These are phyloP conservation scores for Melieria crassipennis DNA, from an alignment of 2,888 invertebrate genomes.

Conservation along the genomic window DNA sequence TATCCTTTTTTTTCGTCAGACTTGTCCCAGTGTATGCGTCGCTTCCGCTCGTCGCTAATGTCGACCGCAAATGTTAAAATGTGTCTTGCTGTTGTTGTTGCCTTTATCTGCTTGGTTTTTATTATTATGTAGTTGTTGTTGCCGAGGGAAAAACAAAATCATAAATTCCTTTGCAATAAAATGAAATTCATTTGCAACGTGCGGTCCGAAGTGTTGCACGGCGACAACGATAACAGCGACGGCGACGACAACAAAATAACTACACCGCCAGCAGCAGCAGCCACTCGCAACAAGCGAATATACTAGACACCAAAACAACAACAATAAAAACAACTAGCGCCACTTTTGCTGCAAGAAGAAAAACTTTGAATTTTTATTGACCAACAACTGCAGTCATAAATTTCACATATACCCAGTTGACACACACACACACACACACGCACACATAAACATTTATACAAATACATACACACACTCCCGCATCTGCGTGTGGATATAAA, in stretches of 20 bases:
- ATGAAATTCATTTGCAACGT: constrained; percentile 18
- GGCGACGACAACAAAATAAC: neutral
- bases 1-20: too few species aligned
- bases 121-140: constrained; percentile 35
- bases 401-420: neutral
- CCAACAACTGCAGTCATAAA: constrained; percentile 27
- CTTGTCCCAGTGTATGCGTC: too few species aligned
- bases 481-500: neutral
- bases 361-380: constrained; percentile 39
- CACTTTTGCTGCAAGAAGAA: constrained; percentile 12
- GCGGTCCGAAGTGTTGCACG: neutral
- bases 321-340: constrained; percentile 30
- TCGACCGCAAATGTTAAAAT: neutral
- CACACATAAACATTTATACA: neutral
- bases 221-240: constrained; percentile 3
- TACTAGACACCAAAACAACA: constrained; percentile 5
- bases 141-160: constrained; percentile 26
- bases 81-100: neutral
- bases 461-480: neutral
- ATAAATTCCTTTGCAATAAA: constrained; percentile 29
- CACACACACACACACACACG: neutral
- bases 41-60: neutral
- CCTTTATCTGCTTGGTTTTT: constrained; percentile 36
- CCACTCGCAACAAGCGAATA: constrained; percentile 12
- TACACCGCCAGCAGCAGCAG: constrained; percentile 3